Conservation (phyloP, 2,797 vertebrate species). For the Psittacula echo region DNA sequence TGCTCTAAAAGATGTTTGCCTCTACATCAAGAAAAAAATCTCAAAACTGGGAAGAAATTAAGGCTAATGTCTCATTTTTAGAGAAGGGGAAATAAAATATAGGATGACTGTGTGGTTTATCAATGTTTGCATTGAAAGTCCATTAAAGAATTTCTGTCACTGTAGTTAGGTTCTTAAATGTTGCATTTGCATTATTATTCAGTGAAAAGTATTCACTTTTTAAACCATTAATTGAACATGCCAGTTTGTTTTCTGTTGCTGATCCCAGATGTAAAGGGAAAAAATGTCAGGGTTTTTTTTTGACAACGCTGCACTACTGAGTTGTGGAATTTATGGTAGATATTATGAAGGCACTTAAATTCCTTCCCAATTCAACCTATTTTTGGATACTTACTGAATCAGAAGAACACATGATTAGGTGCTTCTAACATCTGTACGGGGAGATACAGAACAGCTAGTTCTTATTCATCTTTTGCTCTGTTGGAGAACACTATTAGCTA, state of each 20-base stretch:
- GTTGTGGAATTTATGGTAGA: not conserved
- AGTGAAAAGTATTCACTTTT: not conserved
- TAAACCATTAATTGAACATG: not conserved
- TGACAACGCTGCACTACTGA: not conserved
- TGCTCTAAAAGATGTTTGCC: not conserved
- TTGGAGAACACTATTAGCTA: not conserved
- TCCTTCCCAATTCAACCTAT: not conserved
- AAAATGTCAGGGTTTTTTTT: accelerated
- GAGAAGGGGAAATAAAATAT: not conserved
- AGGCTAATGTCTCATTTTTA: not conserved
- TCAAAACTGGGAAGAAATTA: not conserved
- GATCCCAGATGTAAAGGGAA: not conserved
- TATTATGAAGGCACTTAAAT: not conserved
- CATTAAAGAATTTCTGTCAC: not conserved
- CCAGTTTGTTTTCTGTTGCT: not conserved
- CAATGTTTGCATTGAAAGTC: not conserved
- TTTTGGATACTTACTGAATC: not conserved
- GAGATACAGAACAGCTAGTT: not conserved
- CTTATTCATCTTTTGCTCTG: not conserved
- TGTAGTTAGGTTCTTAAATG: not conserved
- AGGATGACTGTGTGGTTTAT: not conserved
- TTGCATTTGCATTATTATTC: not conserved
- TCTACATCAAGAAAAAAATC: not conserved
- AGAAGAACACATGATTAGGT: not conserved
- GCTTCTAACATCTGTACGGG: not conserved